Conservation (phyloP, 2,113 vertebrate species). For the Corythaixoides concolor region DNA sequence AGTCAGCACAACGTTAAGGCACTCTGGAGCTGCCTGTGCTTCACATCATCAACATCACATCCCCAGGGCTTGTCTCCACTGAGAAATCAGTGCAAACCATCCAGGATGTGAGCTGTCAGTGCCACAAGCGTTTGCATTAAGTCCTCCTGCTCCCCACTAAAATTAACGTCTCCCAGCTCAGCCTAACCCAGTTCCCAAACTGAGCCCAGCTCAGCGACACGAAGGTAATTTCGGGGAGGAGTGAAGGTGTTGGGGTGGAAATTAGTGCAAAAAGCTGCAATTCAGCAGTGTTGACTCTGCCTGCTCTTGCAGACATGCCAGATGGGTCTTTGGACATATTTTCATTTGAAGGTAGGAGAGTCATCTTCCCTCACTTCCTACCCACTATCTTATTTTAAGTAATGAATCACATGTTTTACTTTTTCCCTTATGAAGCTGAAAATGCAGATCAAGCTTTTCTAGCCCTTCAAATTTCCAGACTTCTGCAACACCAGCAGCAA, state of each 20-base stretch:
- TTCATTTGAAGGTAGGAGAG: not conserved
- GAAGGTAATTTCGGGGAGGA: not conserved
- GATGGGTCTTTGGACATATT: not conserved
- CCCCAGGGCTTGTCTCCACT: not conserved
- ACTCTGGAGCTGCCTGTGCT: not conserved
- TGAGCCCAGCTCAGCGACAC: not conserved
- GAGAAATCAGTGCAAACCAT: not conserved
- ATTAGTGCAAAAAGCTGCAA: not conserved
- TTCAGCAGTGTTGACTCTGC: not conserved
- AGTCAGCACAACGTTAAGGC: not conserved
- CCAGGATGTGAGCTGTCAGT: not conserved
- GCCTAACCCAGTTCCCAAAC: not conserved
- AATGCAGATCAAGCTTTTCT: not conserved
- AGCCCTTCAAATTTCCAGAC: not conserved
- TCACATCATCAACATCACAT: not conserved
- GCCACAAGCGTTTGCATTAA: not conserved
- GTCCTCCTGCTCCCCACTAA: not conserved
- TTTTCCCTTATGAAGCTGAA: not conserved
- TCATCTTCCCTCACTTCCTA: not conserved
- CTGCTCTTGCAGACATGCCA: not conserved
- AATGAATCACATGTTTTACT: not conserved
- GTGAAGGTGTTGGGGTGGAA: not conserved
- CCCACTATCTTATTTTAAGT: not conserved
- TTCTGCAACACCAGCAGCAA: not conserved
- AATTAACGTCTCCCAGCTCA: not conserved